These are phyloP conservation scores for Dyspetes luteomarginatus DNA, from an alignment of 2,888 invertebrate genomes.

Conservation along the genomic window DNA sequence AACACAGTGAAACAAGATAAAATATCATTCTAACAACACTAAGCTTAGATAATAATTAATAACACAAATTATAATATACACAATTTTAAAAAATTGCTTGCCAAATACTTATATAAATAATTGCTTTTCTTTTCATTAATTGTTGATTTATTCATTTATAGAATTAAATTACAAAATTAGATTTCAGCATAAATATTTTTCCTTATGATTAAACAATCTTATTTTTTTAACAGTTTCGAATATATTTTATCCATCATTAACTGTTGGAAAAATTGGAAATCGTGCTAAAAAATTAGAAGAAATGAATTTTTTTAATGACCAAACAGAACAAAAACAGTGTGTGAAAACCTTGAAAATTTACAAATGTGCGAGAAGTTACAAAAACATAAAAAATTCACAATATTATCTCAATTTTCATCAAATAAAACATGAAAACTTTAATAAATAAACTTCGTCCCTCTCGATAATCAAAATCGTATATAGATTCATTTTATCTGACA, in stretches of 20 bases:
- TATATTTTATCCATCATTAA: no score
- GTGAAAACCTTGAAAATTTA: not conserved
- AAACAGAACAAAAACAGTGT: no score
- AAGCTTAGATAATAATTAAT: not conserved
- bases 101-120: not conserved
- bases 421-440: not conserved
- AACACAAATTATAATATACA: not conserved
- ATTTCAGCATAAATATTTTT: no score
- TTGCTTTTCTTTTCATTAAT: not conserved
- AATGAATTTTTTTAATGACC: no score
- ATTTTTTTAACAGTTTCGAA: no score
- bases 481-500: constrained; percentile 16
- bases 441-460: not conserved
- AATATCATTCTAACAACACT: not conserved
- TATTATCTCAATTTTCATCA: not conserved
- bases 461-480: not conserved
- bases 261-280: no score
- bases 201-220: no score
- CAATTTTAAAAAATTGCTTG: not conserved
- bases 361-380: not conserved
- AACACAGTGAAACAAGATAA: no score
- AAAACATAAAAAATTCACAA: not conserved
- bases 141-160: no score
- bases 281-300: no score
- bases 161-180: no score